Base-by-base conservation (phyloP, 2,797 vertebrate genomes). In the Sebastes taczanowskii region DNA sequence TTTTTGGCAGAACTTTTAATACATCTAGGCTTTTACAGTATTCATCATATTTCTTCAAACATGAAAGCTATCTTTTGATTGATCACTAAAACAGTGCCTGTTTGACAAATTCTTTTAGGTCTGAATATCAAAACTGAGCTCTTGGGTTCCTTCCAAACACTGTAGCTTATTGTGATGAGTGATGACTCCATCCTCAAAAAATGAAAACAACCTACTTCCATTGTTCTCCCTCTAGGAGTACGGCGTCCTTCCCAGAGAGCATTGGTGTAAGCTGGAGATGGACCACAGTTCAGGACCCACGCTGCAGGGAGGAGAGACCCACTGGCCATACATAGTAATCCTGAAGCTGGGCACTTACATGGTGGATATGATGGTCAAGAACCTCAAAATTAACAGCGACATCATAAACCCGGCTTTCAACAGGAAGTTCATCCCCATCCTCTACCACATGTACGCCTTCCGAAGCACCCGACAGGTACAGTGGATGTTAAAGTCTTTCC, bases 391-490 rank as follows among this genome's bases (percentile, higher is more conserved):
- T 74, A 94, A 94, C 1, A 95, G 89, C 69, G 94, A 96, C 89
- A 87, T 96, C 78, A 91, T 96, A 16, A 94, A 88, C 4, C 86
- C 78, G 0, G 65, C 74, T 14, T 34, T 87, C 3, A 56, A 95
- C 16, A 78, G 78, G 55, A 96, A 90, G 64, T 89, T 90, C 56
- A 96, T 99, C 77, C 97, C 98, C 0, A 94, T 97, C 55, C 96
- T 99, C 25, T 99, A 99, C 90, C 99, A 99, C 46, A 95, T 99
- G 93, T 99, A 99, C 80, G 95, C 97, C 23, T 99, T 99, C 92
- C 97, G 95, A 13, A 97, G 94, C 91, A 95, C 72, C 53, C 95
- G 92, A 22, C 97, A 99, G 98, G 99, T 99, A 90, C 10, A 8
- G 69, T 70, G 60, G 14, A 49, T 29, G 23, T 20, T 7, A 29